phyloP scores from a whole-genome alignment of 2,113 vertebrate genomes.

The Phaetusa simplex region DNA sequence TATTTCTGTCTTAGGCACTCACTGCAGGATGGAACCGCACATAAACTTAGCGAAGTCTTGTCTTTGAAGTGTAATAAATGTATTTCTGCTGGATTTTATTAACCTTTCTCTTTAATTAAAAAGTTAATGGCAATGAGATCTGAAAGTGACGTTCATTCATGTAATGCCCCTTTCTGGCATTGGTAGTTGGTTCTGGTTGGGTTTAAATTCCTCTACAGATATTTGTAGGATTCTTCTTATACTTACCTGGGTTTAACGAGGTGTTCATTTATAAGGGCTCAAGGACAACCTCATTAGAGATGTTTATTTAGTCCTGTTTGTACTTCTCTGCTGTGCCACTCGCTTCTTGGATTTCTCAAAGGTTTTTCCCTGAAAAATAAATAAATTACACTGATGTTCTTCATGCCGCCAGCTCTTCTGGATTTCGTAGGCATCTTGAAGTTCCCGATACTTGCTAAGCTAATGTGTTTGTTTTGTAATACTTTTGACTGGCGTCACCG shows the following conservation, averaged over 20 bases:
- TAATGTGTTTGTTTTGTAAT: background rate
- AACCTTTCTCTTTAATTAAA: conserved; percentile 15
- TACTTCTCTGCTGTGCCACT: background rate
- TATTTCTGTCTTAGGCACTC: background rate
- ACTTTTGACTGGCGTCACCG: background rate
- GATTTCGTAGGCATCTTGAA: background rate
- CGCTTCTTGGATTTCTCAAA: background rate
- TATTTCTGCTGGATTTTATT: conserved; percentile 4
- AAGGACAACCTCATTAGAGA: background rate
- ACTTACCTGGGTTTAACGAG: background rate
- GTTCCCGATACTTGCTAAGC: background rate
- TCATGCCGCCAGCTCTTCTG: background rate
- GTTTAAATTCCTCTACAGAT: background rate
- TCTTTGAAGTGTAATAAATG: background rate
- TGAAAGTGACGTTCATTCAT: background rate
- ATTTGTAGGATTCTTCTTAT: background rate
- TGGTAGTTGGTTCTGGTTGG: background rate
- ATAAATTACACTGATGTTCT: background rate
- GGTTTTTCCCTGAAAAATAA: background rate
- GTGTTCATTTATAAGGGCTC: background rate
- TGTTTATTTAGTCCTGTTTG: background rate
- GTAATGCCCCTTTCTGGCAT: background rate
- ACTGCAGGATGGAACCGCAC: background rate
- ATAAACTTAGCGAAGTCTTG: background rate
- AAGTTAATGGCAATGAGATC: background rate